phyloP scores from a whole-genome alignment of 2,797 vertebrate genomes.

The Gobio occitaniae region DNA sequence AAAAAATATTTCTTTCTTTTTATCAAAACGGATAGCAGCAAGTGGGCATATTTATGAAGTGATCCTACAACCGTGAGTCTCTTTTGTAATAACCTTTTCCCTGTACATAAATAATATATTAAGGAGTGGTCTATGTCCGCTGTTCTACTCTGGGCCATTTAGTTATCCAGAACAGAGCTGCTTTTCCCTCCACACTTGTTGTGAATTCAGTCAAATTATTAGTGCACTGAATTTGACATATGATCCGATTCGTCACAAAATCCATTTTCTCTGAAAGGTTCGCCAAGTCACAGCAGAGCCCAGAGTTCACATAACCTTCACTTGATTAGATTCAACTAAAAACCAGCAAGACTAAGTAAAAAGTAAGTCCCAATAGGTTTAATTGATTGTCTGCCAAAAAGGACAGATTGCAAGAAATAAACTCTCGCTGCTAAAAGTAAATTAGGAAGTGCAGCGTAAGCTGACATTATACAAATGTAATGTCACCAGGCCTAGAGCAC shows the following conservation, averaged over 20 bases:
- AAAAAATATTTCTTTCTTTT: neutral
- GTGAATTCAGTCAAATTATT: slow-evolving; percentile 6
- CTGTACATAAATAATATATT: slow-evolving; percentile 34
- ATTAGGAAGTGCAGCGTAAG: slow-evolving; percentile 31
- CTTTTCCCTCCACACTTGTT: neutral
- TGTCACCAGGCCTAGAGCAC: slow-evolving; percentile 12
- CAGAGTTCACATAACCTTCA: slow-evolving; percentile 17
- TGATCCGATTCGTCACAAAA: slow-evolving; percentile 5
- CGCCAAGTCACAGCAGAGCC: neutral
- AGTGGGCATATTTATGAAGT: slow-evolving; percentile 17
- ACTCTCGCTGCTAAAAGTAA: slow-evolving; percentile 33
- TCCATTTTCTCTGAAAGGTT: slow-evolving; percentile 18
- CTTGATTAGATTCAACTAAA: slow-evolving; percentile 26
- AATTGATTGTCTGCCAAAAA: slow-evolving; percentile 27
- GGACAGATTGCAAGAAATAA: slow-evolving; percentile 5
- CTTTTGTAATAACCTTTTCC: slow-evolving; percentile 16
- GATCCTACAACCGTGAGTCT: neutral
- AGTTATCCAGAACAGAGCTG: neutral
- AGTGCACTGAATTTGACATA: slow-evolving; percentile 15
- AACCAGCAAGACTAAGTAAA: slow-evolving; percentile 37
- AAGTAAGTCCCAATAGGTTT: slow-evolving; percentile 38
- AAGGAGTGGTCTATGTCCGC: slow-evolving; percentile 4
- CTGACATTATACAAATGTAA: slow-evolving; percentile 21
- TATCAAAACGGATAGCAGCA: neutral
- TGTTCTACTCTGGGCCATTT: neutral